These are phyloP conservation scores for Melieria picta DNA, from an alignment of 2,888 invertebrate genomes.

Conservation along the genomic window DNA sequence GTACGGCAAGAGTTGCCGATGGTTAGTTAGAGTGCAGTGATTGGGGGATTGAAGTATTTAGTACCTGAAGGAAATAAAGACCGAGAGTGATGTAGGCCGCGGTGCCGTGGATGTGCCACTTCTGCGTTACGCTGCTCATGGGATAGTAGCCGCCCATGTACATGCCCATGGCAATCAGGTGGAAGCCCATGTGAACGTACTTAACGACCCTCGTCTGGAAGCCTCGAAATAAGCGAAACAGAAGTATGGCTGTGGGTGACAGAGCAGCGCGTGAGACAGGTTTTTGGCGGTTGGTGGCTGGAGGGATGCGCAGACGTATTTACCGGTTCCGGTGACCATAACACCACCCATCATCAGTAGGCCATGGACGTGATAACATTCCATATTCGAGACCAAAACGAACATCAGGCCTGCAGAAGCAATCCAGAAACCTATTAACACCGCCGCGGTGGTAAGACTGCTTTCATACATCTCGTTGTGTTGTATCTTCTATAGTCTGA, in stretches of 20 bases:
- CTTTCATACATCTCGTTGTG: constrained; percentile 1
- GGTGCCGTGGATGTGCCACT: neutral
- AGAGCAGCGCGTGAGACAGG: neutral
- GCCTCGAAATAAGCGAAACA: constrained; percentile 31
- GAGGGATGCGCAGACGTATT: neutral
- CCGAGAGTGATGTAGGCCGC: neutral
- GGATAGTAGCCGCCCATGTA: neutral
- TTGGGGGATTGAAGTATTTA: too few species aligned
- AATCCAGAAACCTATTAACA: constrained; percentile 4
- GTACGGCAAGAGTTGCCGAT: too few species aligned
- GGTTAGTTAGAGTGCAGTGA: too few species aligned
- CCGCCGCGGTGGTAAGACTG: neutral
- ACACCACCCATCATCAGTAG: neutral
- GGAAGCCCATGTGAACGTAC: constrained; percentile 31
- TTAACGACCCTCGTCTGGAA: constrained; percentile 27
- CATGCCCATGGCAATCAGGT: neutral
- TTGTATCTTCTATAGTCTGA: neutral
- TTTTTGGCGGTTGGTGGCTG: neutral
- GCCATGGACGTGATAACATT: neutral
- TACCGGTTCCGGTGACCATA: constrained; percentile 14
- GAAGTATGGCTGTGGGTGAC: constrained; percentile 11
- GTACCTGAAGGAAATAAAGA: too few species aligned
- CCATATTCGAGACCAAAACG: neutral
- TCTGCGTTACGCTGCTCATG: neutral
- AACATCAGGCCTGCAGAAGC: neutral